These are phyloP conservation scores for Tympanuchus pallidicinctus DNA, from an alignment of 2,113 vertebrate genomes.

Conservation along the genomic window DNA sequence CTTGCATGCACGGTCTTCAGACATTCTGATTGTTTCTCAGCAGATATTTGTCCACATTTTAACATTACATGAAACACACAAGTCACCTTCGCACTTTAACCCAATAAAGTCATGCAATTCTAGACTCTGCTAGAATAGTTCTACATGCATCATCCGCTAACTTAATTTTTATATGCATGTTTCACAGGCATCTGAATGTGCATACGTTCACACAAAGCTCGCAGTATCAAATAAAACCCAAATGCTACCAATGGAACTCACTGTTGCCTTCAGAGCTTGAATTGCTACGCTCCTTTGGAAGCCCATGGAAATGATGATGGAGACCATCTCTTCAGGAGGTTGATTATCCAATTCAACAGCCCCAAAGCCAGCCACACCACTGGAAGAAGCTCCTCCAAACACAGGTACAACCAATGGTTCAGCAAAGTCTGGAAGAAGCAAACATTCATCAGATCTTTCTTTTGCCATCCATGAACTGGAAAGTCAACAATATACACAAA, in stretches of 20 bases:
- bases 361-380: conserved; percentile 76
- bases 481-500: background rate
- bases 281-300: conserved; percentile 91
- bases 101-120: background rate
- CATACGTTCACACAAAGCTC: background rate
- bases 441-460: background rate
- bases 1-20: background rate
- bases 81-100: background rate
- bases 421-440: conserved; percentile 88
- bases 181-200: background rate
- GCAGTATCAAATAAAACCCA: background rate
- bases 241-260: conserved; percentile 73
- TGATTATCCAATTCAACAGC: conserved; percentile 83
- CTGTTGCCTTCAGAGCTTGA: conserved; percentile 88
- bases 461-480: background rate
- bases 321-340: conserved; percentile 92
- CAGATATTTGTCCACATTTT: background rate
- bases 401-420: conserved; percentile 88
- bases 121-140: background rate
- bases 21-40: background rate
- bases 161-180: background rate
- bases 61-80: background rate
- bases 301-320: conserved; percentile 97
- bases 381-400: conserved; percentile 81
- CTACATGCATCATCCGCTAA: background rate